These are phyloP conservation scores for Marisa cornuarietis DNA, from an alignment of 1,140 invertebrate species.

Conservation along the genomic window DNA sequence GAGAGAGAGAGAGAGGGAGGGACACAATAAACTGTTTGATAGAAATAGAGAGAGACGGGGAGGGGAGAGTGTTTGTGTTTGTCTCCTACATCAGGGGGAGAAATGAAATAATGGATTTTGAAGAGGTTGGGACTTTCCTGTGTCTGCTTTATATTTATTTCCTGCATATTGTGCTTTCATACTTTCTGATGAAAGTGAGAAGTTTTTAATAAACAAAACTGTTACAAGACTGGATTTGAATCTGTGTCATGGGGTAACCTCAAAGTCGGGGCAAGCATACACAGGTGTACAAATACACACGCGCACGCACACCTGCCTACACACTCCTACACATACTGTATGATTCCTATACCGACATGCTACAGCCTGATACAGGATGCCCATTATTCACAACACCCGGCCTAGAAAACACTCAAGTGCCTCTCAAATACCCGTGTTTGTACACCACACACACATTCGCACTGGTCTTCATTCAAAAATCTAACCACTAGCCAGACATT, in stretches of 20 bases:
- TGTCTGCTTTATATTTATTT: background rate
- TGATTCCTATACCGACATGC: too few relatives aligned
- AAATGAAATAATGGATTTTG: background rate
- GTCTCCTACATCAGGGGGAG: background rate
- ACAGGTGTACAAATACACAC: background rate
- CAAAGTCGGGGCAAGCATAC: background rate
- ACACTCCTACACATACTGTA: background rate
- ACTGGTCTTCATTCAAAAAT: too few relatives aligned
- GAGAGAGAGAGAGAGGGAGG: background rate
- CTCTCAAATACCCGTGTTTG: too few relatives aligned
- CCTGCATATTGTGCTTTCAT: background rate
- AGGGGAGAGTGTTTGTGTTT: background rate
- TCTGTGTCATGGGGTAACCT: background rate
- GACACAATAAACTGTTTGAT: too few relatives aligned
- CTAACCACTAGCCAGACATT: background rate
- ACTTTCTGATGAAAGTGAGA: background rate
- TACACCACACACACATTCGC: too few relatives aligned
- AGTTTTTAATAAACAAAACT: background rate
- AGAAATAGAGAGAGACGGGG: background rate
- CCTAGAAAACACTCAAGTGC: too few relatives aligned
- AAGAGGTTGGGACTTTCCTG: background rate
- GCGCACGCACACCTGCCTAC: background rate
- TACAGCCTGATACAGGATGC: too few relatives aligned
- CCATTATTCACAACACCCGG: too few relatives aligned
- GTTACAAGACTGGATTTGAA: background rate